Base-by-base conservation (phyloP, 1,140 invertebrate species). In the Hyles vespertilio region DNA sequence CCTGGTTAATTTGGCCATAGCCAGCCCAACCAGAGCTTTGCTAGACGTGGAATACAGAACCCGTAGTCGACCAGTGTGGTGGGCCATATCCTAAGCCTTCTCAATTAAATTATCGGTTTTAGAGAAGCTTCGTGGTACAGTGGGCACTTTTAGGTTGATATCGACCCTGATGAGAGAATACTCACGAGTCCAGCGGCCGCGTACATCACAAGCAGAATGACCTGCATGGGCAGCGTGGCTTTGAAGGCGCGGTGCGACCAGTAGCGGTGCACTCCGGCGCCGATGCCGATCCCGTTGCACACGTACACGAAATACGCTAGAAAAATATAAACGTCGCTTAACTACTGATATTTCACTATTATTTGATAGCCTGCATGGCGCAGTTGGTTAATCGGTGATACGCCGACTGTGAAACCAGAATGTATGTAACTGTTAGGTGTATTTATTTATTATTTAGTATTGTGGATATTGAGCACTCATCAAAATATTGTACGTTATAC, bases 121-220 rank as follows among this genome's bases (percentile, higher is more conserved):
- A 40, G 4, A 44, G 40, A 22, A 51, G 6, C 22, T 11, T 43
- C 40, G 10, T 5, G 5, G 10, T 54, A 6, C n/a, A 56, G 11
- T 22, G 22, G 34, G 10, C 11, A 33, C 5, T 10, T 5, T 7
- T 11, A 36, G 32, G 5, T 11, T 58, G n/a, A 7, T 45, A n/a
- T 2, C n/a, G 2, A 48, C 32, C 6, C 3, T 4, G 22, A 32
- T 32, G 32, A 50, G 12, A 33, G 34, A 1, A 34, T 9, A 34
- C 50, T 51, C 6, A 60, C 58, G 32, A 54, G 58, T 3, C 58
- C 58, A 54, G 58, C 47, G 3, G 47, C 5, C 6, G 58, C 36
- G 36, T 48, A 60, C 11, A 46, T 46, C 1, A 55, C 8, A 3
- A 60, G 12, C 44, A 60, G 40, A 8, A 60, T 33, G 5, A 55